phyloP scores from a whole-genome alignment of 2,797 vertebrate species.

The Rhynchonycteris naso region DNA sequence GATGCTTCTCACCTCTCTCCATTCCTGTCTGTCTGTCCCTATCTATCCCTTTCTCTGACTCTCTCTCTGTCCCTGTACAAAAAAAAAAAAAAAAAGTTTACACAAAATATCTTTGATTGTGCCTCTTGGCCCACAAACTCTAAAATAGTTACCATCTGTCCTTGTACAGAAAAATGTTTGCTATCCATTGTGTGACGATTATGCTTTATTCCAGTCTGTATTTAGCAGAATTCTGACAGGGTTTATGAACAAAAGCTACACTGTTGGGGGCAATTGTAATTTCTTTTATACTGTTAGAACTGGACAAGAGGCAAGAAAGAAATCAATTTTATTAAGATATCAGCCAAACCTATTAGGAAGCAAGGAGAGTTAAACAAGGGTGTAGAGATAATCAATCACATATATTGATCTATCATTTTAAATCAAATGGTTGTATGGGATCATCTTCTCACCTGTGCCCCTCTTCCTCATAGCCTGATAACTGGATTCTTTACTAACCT shows the following conservation, averaged over 20 bases:
- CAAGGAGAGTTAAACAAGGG: neutral
- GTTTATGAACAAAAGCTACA: neutral
- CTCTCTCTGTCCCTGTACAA: too few species aligned
- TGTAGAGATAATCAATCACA: neutral
- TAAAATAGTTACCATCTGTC: conserved; percentile 35
- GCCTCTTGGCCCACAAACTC: neutral
- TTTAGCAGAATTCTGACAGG: neutral
- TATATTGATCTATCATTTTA: neutral
- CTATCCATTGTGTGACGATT: neutral
- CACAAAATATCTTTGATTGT: conserved; percentile 21
- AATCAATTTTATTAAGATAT: neutral
- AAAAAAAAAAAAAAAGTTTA: too few species aligned
- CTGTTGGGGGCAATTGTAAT: neutral
- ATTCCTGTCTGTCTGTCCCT: too few species aligned
- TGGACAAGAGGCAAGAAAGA: neutral
- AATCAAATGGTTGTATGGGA: neutral
- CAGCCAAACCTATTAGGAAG: neutral
- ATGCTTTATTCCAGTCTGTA: neutral
- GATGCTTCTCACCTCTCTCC: too few species aligned
- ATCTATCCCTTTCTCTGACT: too few species aligned
- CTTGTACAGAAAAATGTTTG: neutral
- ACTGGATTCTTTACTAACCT: neutral
- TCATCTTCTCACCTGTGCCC: neutral
- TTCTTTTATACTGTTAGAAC: conserved; percentile 15
- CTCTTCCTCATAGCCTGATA: neutral